Evolutionary conservation across 2,888 invertebrate genomes (phyloP).

Genomic region (Lycia hirtaria): DNA sequence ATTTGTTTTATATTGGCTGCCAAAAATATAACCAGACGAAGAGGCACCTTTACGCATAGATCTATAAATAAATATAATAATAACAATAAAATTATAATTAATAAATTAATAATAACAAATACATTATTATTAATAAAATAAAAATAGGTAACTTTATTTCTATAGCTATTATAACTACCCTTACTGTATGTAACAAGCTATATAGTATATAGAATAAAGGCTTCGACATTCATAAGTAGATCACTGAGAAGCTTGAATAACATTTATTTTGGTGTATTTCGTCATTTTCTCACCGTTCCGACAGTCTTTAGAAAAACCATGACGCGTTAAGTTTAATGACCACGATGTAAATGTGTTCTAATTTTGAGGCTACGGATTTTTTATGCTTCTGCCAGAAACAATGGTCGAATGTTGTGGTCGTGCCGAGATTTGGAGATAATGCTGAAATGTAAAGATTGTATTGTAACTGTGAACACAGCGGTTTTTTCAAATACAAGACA

Average conservation of each 20-base stretch:
- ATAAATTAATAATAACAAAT: no score
- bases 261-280: slow-evolving; percentile 24
- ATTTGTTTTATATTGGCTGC: no score
- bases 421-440: slow-evolving; percentile 4
- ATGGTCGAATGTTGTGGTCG: slow-evolving; percentile 25
- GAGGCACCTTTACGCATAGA: no score
- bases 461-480: slow-evolving; percentile 10
- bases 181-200: background rate
- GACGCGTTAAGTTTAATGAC: slow-evolving; percentile 52
- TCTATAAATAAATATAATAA: no score
- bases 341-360: slow-evolving; percentile 46
- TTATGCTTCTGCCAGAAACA: slow-evolving; percentile 36
- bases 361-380: slow-evolving; percentile 40
- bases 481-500: no score
- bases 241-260: slow-evolving; percentile 14
- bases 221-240: slow-evolving; percentile 3
- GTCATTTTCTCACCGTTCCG: slow-evolving; percentile 30
- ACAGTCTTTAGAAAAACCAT: slow-evolving; percentile 37
- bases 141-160: no score
- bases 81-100: no score
- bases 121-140: no score
- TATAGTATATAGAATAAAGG: background rate
- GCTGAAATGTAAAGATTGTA: background rate
- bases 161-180: no score
- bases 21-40: no score